Evolutionary conservation across 2,888 invertebrate species (phyloP).

Genomic region (Campopleginae sp.): DNA sequence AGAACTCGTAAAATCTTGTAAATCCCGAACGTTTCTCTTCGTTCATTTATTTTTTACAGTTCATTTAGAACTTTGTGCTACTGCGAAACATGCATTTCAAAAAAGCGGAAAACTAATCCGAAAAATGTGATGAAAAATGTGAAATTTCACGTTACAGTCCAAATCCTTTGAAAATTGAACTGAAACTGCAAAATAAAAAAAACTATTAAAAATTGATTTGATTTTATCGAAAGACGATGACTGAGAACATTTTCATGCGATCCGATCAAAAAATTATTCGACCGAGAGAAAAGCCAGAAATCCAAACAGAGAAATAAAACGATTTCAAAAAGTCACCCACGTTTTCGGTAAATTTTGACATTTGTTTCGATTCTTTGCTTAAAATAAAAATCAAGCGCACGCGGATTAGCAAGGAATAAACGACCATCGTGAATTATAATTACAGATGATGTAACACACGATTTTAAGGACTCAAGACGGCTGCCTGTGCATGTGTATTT

Average conservation of each 20-base stretch:
- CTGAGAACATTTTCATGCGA: not conserved
- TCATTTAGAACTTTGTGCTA: not conserved
- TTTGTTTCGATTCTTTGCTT: not conserved
- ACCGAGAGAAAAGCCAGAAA: no score
- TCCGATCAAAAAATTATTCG: not conserved
- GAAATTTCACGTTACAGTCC: not conserved
- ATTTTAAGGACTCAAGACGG: constrained; percentile 25
- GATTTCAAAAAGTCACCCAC: not conserved
- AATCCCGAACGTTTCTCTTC: not conserved
- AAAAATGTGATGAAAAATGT: not conserved
- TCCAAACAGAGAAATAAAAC: not conserved
- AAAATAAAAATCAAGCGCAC: constrained; percentile 6
- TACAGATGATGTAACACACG: constrained; percentile 38
- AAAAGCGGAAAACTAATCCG: not conserved
- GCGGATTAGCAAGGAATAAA: constrained; percentile 35
- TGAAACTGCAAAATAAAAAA: not conserved
- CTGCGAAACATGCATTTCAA: not conserved
- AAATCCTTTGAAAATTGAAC: not conserved
- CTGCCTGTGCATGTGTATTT: not conserved
- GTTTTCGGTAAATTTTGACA: not conserved
- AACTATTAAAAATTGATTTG: not conserved
- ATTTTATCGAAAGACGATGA: not conserved
- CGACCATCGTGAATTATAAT: constrained; percentile 35
- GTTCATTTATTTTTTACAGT: not conserved
- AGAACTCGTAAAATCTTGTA: not conserved